Conservation (phyloP, 2,113 vertebrate genomes). For the Callipepla squamata region DNA sequence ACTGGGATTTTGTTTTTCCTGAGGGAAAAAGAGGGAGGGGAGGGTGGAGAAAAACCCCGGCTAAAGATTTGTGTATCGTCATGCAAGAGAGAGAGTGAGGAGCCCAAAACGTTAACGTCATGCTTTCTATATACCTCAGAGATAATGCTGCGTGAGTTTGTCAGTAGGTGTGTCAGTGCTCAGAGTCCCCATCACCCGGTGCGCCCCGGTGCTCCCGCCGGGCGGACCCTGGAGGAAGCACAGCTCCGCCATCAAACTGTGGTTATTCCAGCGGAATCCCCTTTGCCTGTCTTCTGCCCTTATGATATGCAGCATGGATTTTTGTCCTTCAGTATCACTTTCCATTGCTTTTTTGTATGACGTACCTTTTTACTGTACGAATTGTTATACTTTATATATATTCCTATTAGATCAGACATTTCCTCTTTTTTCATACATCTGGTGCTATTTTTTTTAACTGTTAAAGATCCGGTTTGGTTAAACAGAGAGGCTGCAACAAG, state of each 20-base stretch:
- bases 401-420: conserved; percentile 75
- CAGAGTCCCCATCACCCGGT: neutral
- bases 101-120: conserved; percentile 31
- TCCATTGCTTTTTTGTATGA: conserved; percentile 69
- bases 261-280: conserved; percentile 54
- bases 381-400: conserved; percentile 73
- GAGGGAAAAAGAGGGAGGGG: neutral
- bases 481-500: conserved; percentile 57
- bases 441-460: conserved; percentile 78
- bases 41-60: conserved; percentile 19
- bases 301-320: conserved; percentile 52
- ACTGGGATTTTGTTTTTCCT: conserved; percentile 25
- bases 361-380: conserved; percentile 74
- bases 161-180: conserved; percentile 19
- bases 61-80: neutral
- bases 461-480: conserved; percentile 67
- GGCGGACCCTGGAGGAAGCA: neutral
- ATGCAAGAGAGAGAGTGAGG: conserved; percentile 16
- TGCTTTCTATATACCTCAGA: conserved; percentile 79
- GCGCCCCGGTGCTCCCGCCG: neutral
- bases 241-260: conserved; percentile 13
- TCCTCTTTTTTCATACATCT: conserved; percentile 80
- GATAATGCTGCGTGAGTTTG: conserved; percentile 49
- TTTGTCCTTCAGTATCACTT: conserved; percentile 59
- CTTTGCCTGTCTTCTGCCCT: conserved; percentile 56